A percentile compares a stretch with the other conserved stretches of the same genome.
Conservation (phyloP, 2,113 vertebrate genomes). For the Nerophis lumbriciformis region DNA sequence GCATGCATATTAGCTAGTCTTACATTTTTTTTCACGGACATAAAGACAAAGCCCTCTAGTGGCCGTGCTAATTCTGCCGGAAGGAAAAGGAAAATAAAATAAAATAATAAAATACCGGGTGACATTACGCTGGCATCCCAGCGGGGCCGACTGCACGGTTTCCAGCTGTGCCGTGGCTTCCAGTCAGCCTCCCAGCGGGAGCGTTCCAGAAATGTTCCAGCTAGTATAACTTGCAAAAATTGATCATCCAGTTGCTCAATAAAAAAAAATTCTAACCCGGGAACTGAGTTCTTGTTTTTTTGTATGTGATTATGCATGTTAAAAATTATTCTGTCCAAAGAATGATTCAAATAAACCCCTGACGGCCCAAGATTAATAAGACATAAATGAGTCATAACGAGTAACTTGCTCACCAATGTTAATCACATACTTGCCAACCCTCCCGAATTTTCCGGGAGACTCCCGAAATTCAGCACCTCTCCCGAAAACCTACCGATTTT, state of each 20-base stretch:
- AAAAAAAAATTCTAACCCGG: no score
- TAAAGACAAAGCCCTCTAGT: slow-evolving; percentile 1
- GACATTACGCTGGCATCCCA: slow-evolving; percentile 9
- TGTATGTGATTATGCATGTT: no score
- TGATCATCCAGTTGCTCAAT: slow-evolving; percentile 6
- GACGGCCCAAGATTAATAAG: no score
- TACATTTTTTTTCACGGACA: not conserved
- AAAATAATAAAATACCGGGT: not conserved
- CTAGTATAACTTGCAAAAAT: not conserved
- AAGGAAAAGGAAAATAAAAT: not conserved
- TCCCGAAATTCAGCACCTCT: no score
- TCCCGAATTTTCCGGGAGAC: no score
- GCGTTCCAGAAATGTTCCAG: slow-evolving; percentile 9
- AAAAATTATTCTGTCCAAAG: no score
- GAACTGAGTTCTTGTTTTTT: no score
- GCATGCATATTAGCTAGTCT: not conserved
- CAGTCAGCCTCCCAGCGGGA: slow-evolving; percentile 4
- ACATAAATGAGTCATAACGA: no score
- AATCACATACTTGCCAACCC: no score
- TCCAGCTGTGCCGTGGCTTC: slow-evolving; percentile 2
- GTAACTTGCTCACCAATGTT: no score
- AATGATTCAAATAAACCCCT: no score
- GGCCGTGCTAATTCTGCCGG: not conserved
- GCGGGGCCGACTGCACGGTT: not conserved
- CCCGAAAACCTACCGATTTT: no score